Conservation (phyloP, 2,797 vertebrate species). For the Luscinia luscinia region DNA sequence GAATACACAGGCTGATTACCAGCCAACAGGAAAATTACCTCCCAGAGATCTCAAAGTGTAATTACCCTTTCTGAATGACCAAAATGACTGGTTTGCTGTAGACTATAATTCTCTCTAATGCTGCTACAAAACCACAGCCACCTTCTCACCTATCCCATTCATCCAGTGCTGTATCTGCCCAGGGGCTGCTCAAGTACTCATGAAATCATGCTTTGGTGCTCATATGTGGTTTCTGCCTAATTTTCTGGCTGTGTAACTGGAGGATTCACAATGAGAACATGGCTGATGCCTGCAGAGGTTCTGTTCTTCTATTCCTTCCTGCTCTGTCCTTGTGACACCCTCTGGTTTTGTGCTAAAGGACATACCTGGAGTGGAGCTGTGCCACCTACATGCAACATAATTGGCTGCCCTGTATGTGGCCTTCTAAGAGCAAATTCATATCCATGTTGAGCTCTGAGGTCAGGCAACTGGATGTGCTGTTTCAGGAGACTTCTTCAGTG, state of each 20-base stretch:
- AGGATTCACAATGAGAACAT: not conserved
- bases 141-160: not conserved
- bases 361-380: not conserved
- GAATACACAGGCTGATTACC: not conserved
- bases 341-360: not conserved
- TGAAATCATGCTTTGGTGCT: not conserved
- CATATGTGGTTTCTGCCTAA: not conserved
- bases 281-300: not conserved
- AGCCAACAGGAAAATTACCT: constrained; percentile 17
- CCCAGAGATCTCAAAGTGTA: constrained; percentile 1
- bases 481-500: not conserved
- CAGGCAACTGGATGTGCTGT: not conserved
- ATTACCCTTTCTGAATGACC: not conserved
- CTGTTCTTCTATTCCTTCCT: not conserved
- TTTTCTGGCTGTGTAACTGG: not conserved
- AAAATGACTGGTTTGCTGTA: not conserved
- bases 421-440: not conserved
- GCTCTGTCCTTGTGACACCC: not conserved
- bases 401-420: not conserved
- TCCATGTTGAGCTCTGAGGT: not conserved
- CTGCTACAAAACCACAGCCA: not conserved
- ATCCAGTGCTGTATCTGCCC: not conserved
- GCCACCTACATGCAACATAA: not conserved
- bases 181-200: not conserved
- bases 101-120: not conserved